Conservation (phyloP, 53 echinoderm and acorn worm genomes). For the Stichopus horrens region DNA sequence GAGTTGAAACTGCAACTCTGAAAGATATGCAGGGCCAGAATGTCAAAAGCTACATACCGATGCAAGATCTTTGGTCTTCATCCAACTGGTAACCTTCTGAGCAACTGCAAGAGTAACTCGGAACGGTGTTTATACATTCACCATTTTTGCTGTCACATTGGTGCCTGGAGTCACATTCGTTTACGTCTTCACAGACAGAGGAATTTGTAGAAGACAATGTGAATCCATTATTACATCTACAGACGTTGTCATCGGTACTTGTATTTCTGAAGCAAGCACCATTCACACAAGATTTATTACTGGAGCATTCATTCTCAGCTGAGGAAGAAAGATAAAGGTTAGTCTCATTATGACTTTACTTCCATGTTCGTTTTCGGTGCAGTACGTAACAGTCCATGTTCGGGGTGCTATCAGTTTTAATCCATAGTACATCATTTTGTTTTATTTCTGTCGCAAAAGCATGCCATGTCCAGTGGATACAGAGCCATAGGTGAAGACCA, state of each 20-base stretch:
- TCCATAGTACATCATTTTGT: no score
- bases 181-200: conserved; percentile 44
- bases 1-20: no score
- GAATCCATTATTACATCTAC: conserved; percentile 48
- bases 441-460: no score
- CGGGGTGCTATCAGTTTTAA: no score
- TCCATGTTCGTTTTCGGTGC: no score
- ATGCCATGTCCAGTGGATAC: no score
- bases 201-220: neutral
- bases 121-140: conserved; percentile 4
- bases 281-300: conserved; percentile 11
- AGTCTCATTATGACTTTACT: neutral
- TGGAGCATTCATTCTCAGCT: conserved; percentile 10
- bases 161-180: conserved; percentile 27
- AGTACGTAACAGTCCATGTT: no score
- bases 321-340: neutral
- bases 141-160: neutral
- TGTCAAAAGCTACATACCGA: neutral
- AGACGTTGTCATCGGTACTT: conserved; percentile 1
- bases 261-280: conserved; percentile 32
- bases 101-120: conserved; percentile 18
- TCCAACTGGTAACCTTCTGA: conserved; percentile 19
- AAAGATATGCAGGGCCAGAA: neutral
- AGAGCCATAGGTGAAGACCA: no score
- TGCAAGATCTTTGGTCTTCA: conserved; percentile 26